Evolutionary conservation across 2,797 vertebrate genomes (phyloP).

Genomic region (Anas flavirostris): DNA sequence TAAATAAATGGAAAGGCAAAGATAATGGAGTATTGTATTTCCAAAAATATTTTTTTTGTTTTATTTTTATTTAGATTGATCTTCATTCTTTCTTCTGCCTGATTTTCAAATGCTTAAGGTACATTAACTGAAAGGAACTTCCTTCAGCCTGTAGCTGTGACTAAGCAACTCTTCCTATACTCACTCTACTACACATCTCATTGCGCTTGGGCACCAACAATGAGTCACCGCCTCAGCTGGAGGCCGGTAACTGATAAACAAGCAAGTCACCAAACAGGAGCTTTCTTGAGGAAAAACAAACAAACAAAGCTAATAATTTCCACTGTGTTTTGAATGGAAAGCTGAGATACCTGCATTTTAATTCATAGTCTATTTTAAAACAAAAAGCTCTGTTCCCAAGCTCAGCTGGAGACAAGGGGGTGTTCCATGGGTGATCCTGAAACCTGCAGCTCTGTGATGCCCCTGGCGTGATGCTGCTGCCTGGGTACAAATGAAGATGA

Average conservation of each 20-base stretch:
- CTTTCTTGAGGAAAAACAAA: not conserved
- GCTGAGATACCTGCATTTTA: not conserved
- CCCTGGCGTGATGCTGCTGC: not conserved
- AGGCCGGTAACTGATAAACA: not conserved
- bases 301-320: not conserved
- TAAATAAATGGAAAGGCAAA: constrained; percentile 1
- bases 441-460: not conserved
- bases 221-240: not conserved
- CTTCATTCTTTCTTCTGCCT: not conserved
- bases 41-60: not conserved
- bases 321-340: not conserved
- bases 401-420: rapidly evolving
- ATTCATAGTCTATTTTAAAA: no score
- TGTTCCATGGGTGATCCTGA: not conserved
- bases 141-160: not conserved
- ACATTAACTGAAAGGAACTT: not conserved
- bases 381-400: not conserved
- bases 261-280: not conserved
- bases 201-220: not conserved
- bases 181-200: not conserved
- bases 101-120: not conserved
- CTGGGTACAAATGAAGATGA: not conserved
- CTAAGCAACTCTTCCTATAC: not conserved
- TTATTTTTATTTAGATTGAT: not conserved
- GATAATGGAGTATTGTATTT: not conserved